Percentiles rank a stretch among this genome's conserved stretches.
Conservation (phyloP, 2,888 invertebrate species). For the Mimumesa dahlbomi region DNA sequence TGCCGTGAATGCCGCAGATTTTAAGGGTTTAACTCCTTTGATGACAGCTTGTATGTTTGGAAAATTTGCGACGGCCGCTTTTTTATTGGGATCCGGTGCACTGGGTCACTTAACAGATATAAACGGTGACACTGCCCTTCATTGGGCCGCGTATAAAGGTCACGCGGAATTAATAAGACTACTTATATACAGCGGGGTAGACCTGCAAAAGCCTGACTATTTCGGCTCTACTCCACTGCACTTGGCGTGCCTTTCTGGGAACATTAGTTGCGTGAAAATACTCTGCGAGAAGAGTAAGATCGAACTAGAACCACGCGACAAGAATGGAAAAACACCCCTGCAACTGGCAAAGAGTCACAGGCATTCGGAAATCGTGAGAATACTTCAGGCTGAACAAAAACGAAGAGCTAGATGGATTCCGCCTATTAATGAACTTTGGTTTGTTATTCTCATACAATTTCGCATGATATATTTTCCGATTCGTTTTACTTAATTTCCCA, state of each 20-base stretch:
- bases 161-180: constrained; percentile 93
- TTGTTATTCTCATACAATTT: too few relatives aligned
- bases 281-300: constrained; percentile 95
- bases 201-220: constrained; percentile 93
- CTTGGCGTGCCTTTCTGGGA: constrained; percentile 93
- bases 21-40: constrained; percentile 93
- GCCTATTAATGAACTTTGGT: constrained; percentile 92
- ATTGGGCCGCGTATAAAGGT: constrained; percentile 97
- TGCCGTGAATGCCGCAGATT: constrained; percentile 93
- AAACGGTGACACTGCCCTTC: constrained; percentile 95
- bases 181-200: constrained; percentile 94
- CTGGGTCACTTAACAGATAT: constrained; percentile 92
- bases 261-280: constrained; percentile 91
- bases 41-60: constrained; percentile 98
- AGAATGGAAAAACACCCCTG: constrained; percentile 95
- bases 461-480: background rate
- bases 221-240: constrained; percentile 96
- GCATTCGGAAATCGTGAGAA: constrained; percentile 91
- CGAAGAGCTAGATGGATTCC: constrained; percentile 92
- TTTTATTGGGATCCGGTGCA: constrained; percentile 94
- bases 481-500: too few relatives aligned
- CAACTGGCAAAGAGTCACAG: constrained; percentile 94
- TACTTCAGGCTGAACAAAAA: constrained; percentile 91
- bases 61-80: constrained; percentile 93
- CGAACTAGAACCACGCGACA: constrained; percentile 92